Conservation (phyloP, 2,797 vertebrate species). For the Pagetopsis macropterus region DNA sequence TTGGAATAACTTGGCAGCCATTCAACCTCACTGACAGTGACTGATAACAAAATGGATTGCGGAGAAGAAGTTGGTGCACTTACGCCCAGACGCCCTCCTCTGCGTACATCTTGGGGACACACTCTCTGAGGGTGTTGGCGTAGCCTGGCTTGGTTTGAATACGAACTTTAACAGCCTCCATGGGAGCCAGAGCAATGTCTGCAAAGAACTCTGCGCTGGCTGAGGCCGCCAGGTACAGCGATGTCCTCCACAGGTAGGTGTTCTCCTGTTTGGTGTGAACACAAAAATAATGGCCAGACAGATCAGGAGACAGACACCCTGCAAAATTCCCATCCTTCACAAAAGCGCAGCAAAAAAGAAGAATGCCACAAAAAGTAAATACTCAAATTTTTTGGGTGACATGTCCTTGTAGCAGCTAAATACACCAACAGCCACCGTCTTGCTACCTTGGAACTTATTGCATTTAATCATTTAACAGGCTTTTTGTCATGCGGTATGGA, state of each 20-base stretch:
- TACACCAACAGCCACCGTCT: too few relatives aligned
- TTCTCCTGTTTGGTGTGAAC: conserved; percentile 86
- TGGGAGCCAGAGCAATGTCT: conserved; percentile 96
- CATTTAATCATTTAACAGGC: too few relatives aligned
- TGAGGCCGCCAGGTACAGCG: conserved; percentile 93
- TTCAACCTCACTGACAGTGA: background rate
- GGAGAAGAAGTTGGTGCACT: conserved; percentile 68
- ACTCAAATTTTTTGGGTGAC: too few relatives aligned
- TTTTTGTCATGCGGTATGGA: background rate
- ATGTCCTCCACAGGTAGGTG: conserved; percentile 95
- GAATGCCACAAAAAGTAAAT: too few relatives aligned
- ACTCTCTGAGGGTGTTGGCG: conserved; percentile 92
- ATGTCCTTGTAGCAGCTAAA: too few relatives aligned
- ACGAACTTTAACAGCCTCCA: conserved; percentile 97
- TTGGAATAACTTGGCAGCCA: background rate
- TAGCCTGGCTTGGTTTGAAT: conserved; percentile 98
- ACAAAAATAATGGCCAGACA: background rate
- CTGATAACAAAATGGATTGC: conserved; percentile 53
- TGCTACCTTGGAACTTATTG: too few relatives aligned
- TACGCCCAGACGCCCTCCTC: conserved; percentile 96
- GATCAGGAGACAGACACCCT: background rate
- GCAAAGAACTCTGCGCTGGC: conserved; percentile 98
- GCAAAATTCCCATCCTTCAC: background rate
- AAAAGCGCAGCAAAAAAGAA: too few relatives aligned
- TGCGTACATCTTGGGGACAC: conserved; percentile 91